Conservation (phyloP, 2,888 invertebrate genomes). For the Encarsia formosa region DNA sequence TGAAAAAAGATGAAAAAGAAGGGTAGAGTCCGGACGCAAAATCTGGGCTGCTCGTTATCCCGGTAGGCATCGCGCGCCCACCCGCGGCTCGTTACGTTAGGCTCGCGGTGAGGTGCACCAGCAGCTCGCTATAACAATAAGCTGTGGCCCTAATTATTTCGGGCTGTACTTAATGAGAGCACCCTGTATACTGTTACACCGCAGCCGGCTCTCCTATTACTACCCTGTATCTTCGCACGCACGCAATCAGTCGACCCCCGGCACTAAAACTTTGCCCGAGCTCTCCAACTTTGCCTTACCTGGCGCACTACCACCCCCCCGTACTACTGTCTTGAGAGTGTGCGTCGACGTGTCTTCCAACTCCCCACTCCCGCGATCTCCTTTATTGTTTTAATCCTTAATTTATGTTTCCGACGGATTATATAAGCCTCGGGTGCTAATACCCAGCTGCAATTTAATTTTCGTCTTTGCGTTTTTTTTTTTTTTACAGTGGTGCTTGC, state of each 20-base stretch:
- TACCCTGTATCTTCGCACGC: slow-evolving; percentile 19
- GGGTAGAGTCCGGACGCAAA: slow-evolving; percentile 45
- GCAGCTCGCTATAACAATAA: too few species aligned
- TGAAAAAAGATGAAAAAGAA: too few species aligned
- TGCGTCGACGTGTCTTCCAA: too few species aligned
- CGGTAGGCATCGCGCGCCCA: slow-evolving; percentile 17
- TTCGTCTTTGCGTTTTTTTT: too few species aligned
- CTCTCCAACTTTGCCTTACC: not conserved
- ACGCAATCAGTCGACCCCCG: slow-evolving; percentile 9
- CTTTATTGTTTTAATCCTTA: slow-evolving; percentile 16
- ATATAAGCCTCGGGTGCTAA: too few species aligned
- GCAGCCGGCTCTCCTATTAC: slow-evolving; percentile 4
- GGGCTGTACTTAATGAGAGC: slow-evolving; percentile 38
- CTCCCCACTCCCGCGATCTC: not conserved
- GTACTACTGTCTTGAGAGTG: too few species aligned
- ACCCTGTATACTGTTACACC: slow-evolving; percentile 27
- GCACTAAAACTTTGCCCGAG: not conserved
- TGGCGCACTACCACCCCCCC: not conserved
- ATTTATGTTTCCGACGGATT: slow-evolving; percentile 1
- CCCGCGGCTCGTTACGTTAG: slow-evolving; percentile 9
- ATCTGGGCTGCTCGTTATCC: slow-evolving; percentile 48
- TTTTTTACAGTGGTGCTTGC: too few species aligned
- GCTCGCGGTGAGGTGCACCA: too few species aligned
- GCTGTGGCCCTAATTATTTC: slow-evolving; percentile 48
- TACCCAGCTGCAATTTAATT: too few species aligned